phyloP scores from a whole-genome alignment of 2,797 vertebrate genomes.

The Gastrophryne carolinensis region DNA sequence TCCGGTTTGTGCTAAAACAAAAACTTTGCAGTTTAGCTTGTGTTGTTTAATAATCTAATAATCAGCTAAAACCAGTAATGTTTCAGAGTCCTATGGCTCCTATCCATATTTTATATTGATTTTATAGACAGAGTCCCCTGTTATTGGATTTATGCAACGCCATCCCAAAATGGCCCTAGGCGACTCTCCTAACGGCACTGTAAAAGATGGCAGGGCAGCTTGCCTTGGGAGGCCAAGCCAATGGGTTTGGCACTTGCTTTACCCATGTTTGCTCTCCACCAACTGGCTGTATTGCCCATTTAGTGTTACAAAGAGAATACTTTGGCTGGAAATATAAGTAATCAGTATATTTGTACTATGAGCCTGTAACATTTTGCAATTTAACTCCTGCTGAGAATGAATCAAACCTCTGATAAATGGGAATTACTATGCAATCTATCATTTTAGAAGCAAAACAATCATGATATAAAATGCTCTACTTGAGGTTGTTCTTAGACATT shows the following conservation, averaged over 20 bases:
- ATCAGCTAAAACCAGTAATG: neutral
- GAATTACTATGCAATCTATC: conserved; percentile 47
- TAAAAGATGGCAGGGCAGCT: conserved; percentile 26
- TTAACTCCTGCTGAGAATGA: conserved; percentile 50
- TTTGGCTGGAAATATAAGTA: conserved; percentile 45
- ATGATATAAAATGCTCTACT: no score
- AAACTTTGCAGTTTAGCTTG: conserved; percentile 26
- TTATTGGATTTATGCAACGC: neutral
- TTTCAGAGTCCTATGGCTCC: neutral
- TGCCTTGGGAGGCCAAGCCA: conserved; percentile 7
- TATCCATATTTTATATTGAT: neutral
- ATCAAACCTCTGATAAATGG: conserved; percentile 44
- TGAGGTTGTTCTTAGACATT: no score
- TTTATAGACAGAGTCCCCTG: neutral
- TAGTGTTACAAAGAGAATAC: conserved; percentile 37
- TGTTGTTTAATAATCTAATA: conserved; percentile 43
- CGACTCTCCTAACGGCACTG: neutral
- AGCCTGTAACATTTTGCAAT: conserved; percentile 52
- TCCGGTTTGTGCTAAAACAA: conserved; percentile 2
- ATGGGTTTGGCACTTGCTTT: conserved; percentile 19
- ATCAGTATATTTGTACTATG: conserved; percentile 51
- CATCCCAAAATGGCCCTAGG: neutral
- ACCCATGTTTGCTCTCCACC: conserved; percentile 21
- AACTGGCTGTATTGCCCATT: conserved; percentile 42
- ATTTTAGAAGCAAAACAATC: no score